Evolutionary conservation across 2,797 vertebrate genomes (phyloP).

Genomic region (Pangasius djambal): DNA sequence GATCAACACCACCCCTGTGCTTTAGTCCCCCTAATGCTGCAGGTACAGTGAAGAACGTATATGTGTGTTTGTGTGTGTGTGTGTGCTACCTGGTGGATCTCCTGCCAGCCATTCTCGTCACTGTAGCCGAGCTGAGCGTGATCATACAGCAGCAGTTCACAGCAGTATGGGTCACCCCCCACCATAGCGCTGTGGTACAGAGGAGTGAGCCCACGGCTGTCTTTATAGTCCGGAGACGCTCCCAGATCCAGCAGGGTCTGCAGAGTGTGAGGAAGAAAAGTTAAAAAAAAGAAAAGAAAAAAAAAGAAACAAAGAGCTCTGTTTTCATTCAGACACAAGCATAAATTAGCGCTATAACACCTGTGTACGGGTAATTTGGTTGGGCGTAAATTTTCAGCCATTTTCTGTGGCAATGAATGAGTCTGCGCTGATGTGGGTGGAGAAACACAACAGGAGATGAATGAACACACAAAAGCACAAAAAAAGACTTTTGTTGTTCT

Average conservation of each 20-base stretch:
- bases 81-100: slow-evolving; percentile 90
- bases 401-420: slow-evolving; percentile 17
- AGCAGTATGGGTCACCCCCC: slow-evolving; percentile 95
- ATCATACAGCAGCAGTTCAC: slow-evolving; percentile 93
- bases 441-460: slow-evolving; percentile 30
- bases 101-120: slow-evolving; percentile 97
- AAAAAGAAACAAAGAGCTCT: slow-evolving; percentile 1
- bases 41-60: slow-evolving; percentile 34
- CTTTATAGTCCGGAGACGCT: slow-evolving; percentile 94
- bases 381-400: slow-evolving; percentile 8
- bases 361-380: slow-evolving; percentile 2
- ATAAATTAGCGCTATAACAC: slow-evolving; percentile 19
- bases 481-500: slow-evolving; percentile 24
- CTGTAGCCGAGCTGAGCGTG: slow-evolving; percentile 89
- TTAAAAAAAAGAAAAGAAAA: not conserved
- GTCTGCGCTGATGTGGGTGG: not conserved
- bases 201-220: slow-evolving; percentile 92
- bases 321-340: not conserved
- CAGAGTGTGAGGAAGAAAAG: not conserved
- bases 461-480: slow-evolving; percentile 44
- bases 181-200: slow-evolving; percentile 97
- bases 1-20: slow-evolving; percentile 25
- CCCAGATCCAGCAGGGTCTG: slow-evolving; percentile 94
- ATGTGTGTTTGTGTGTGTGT: not conserved
- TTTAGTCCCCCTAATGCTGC: slow-evolving; percentile 2